phyloP scores from a whole-genome alignment of 2,888 invertebrate species.

The Asteroscopus sphinx region DNA sequence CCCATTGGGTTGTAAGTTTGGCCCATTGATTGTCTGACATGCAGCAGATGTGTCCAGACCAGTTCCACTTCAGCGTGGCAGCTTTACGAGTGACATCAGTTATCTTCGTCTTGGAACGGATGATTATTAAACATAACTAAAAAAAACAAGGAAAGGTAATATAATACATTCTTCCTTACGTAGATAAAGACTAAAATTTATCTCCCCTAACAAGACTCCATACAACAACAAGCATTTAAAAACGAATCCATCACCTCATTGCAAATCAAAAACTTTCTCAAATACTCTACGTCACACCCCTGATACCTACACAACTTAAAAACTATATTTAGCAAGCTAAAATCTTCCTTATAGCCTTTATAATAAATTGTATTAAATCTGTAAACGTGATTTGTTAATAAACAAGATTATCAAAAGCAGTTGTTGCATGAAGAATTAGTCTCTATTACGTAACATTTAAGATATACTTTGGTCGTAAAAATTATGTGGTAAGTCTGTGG shows the following conservation, averaged over 20 bases:
- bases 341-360: slow-evolving; percentile 50
- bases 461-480: slow-evolving; percentile 1
- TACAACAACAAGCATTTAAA: slow-evolving; percentile 78
- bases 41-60: too few relatives aligned
- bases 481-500: slow-evolving; percentile 53
- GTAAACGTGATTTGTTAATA: slow-evolving; percentile 31
- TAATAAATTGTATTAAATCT: slow-evolving; percentile 44
- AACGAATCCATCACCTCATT: slow-evolving; percentile 77
- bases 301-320: slow-evolving; percentile 32
- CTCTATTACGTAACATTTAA: neutral
- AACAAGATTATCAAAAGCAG: slow-evolving; percentile 27
- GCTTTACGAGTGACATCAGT: too few relatives aligned
- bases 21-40: too few relatives aligned
- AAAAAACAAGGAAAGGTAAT: neutral
- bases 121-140: neutral
- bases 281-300: slow-evolving; percentile 62
- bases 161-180: neutral
- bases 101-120: too few relatives aligned
- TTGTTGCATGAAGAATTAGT: slow-evolving; percentile 8
- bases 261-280: slow-evolving; percentile 72
- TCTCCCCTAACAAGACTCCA: slow-evolving; percentile 60
- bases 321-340: slow-evolving; percentile 47
- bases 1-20: too few relatives aligned
- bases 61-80: too few relatives aligned
- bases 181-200: slow-evolving; percentile 26